A percentile compares a stretch with the other conserved stretches of the same genome.
Evolutionary conservation across 2,888 invertebrate species (phyloP).

Genomic region (Phoronis australis): DNA sequence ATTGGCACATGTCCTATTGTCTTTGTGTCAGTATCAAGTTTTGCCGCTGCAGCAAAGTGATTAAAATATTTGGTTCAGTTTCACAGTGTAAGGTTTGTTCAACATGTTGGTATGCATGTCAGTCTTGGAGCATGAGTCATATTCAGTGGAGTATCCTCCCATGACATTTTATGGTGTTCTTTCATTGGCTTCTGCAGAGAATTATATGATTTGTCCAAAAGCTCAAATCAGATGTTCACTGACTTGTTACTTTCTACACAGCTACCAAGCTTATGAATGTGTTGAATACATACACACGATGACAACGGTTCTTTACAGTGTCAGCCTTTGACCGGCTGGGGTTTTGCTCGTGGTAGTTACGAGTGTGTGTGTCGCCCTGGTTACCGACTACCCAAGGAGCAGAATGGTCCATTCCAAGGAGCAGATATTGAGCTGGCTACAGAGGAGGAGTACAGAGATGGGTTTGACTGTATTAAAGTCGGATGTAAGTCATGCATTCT

Average conservation of each 20-base stretch:
- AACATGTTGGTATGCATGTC: too few species aligned
- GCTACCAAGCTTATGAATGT: not conserved
- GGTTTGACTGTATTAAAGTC: slow-evolving; percentile 81
- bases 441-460: slow-evolving; percentile 79
- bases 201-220: not conserved
- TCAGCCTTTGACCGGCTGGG: slow-evolving; percentile 94
- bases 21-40: too few species aligned
- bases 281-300: not conserved
- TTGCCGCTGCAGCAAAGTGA: too few species aligned
- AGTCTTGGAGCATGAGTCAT: too few species aligned
- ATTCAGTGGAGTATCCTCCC: too few species aligned
- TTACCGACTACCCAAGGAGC: slow-evolving; percentile 76
- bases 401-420: slow-evolving; percentile 84
- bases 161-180: too few species aligned
- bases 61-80: too few species aligned
- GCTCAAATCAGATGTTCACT: not conserved
- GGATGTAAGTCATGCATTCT: slow-evolving; percentile 85
- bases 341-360: slow-evolving; percentile 86
- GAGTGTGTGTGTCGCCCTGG: slow-evolving; percentile 72
- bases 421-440: slow-evolving; percentile 91
- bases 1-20: too few species aligned
- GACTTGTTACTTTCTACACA: too few species aligned
- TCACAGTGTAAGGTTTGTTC: too few species aligned
- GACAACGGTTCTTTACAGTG: slow-evolving; percentile 60
- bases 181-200: too few species aligned